These are phyloP conservation scores for Luperina nickerlii DNA, from an alignment of 2,888 invertebrate species.

Conservation along the genomic window DNA sequence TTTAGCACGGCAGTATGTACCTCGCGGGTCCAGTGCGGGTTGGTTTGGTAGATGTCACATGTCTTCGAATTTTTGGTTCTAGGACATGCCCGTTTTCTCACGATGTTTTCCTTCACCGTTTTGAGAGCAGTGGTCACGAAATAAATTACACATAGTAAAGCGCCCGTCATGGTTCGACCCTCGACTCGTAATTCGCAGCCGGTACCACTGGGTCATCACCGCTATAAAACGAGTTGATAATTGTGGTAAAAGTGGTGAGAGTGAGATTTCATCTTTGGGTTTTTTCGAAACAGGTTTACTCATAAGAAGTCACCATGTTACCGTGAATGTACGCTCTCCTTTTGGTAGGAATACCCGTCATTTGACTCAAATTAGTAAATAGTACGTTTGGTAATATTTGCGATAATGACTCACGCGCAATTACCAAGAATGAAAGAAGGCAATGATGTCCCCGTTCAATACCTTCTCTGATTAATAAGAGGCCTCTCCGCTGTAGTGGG, in stretches of 20 bases:
- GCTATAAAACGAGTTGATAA: slow-evolving; percentile 12
- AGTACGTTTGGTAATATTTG: background rate
- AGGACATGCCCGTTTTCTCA: no score
- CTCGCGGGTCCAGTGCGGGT: no score
- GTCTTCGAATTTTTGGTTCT: no score
- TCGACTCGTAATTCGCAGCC: no score
- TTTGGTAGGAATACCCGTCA: slow-evolving; percentile 8
- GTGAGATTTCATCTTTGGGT: slow-evolving; percentile 27
- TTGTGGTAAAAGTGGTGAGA: slow-evolving; percentile 10
- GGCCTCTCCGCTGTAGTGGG: background rate
- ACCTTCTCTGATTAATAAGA: background rate
- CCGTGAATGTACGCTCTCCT: background rate
- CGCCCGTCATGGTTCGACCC: no score
- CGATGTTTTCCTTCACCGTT: no score
- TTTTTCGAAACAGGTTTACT: slow-evolving; percentile 40
- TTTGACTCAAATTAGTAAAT: slow-evolving; percentile 17
- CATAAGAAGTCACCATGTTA: background rate
- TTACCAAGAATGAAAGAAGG: background rate
- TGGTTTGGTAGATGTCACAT: no score
- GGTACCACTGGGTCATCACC: no score
- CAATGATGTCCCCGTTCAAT: background rate
- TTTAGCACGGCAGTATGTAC: no score
- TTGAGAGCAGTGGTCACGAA: no score
- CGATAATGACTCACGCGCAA: slow-evolving; percentile 11
- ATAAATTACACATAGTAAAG: no score